A percentile compares a stretch with the other conserved stretches of the same genome.
Conservation (phyloP, 1,140 invertebrate genomes). For the Platyscapa corneri region DNA sequence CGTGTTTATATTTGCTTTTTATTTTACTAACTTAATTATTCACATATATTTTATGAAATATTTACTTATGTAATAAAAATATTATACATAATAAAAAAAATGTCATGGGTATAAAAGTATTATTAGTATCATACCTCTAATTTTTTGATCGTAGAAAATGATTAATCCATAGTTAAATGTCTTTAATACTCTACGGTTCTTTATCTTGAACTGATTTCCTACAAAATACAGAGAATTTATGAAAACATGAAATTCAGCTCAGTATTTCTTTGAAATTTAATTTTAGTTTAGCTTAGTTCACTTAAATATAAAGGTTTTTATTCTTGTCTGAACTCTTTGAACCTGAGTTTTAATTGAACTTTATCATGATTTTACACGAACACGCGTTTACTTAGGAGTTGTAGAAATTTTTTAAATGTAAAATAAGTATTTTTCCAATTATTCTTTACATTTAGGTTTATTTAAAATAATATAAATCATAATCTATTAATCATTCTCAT, state of each 20-base stretch:
- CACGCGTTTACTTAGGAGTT: neutral
- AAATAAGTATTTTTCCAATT: neutral
- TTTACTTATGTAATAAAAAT: neutral
- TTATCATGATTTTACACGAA: neutral
- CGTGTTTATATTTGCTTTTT: too few relatives aligned
- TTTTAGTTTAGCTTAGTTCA: conserved; percentile 13
- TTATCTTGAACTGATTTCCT: neutral
- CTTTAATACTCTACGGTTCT: neutral
- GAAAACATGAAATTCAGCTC: neutral
- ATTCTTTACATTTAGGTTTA: neutral
- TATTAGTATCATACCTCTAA: neutral
- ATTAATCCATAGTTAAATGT: neutral
- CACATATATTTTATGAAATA: neutral
- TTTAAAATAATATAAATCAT: too few relatives aligned
- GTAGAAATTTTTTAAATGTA: neutral
- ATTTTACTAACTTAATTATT: too few relatives aligned
- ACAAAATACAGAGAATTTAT: neutral
- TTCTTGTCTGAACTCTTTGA: neutral
- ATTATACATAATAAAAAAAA: neutral
- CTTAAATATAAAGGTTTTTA: neutral
- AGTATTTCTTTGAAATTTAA: conserved; percentile 1
- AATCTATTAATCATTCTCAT: too few relatives aligned
- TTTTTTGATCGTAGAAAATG: neutral
- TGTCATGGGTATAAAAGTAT: neutral
- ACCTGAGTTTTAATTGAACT: neutral